Percentiles rank a stretch among this genome's conserved stretches.
Conservation (phyloP, 2,888 invertebrate genomes). For the Eupithecia pulchellata region DNA sequence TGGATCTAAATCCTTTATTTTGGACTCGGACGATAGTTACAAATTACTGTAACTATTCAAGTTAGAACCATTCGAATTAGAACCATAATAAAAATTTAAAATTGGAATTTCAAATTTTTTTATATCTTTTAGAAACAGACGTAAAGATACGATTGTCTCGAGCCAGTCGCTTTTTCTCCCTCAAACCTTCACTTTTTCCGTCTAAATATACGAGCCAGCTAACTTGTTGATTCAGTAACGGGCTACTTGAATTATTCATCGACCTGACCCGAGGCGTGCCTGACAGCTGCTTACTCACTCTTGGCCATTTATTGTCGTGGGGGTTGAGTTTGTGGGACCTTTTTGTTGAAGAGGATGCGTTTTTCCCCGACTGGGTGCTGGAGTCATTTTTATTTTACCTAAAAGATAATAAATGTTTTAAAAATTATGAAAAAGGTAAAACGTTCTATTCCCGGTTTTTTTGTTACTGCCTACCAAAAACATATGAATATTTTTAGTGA, state of each 20-base stretch:
- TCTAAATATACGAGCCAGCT: conserved; percentile 12
- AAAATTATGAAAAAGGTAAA: too few relatives aligned
- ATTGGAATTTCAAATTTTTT: too few relatives aligned
- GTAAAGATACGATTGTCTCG: background rate
- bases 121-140: background rate
- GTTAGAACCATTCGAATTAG: too few relatives aligned
- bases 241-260: conserved; percentile 51
- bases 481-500: too few relatives aligned
- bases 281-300: conserved; percentile 19
- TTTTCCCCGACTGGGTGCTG: background rate
- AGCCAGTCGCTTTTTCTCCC: background rate
- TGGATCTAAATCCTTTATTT: too few relatives aligned
- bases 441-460: too few relatives aligned
- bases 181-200: background rate
- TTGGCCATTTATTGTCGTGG: conserved; percentile 1
- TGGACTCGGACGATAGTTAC: too few relatives aligned
- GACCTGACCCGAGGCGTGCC: conserved; percentile 38
- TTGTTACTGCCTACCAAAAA: background rate
- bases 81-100: too few relatives aligned
- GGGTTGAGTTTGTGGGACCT: background rate
- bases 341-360: conserved; percentile 1
- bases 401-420: too few relatives aligned
- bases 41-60: too few relatives aligned
- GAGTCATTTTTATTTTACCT: too few relatives aligned
- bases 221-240: conserved; percentile 49